Evolutionary conservation across 2,797 vertebrate species (phyloP), one percentile per base, ranked within the genome.

Genomic region (Muscicapa comitata): DNA sequence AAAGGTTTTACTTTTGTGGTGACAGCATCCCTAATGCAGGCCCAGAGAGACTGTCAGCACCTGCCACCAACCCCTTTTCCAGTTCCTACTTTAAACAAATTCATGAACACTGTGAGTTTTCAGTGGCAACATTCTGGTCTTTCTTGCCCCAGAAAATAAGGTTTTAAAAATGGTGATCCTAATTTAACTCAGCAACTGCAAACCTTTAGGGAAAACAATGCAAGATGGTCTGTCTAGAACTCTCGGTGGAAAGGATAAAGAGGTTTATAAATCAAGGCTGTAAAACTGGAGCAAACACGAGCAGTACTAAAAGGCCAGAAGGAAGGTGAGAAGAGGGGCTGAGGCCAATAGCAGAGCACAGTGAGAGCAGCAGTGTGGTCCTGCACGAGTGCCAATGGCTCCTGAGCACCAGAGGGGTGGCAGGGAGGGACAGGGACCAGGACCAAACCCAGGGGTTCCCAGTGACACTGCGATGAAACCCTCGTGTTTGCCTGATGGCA

Each of bases 231-330:
- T 87, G 92, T 94, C 94, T 96, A 93, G 76, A 94, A 91, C 76
- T 94, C 94, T 95, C 90, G 0, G 65, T 45, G 70, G 95, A 91
- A 96, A 94, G 78, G 70, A 96, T 88, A 95, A 96, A 83, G 93
- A 95, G 86, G 76, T 93, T 95, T 93, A 78, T 86, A 95, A 96
- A 96, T 96, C 79, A 94, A 97, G 95, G 94, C 95, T 93, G 93
- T 16, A 3, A 93, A 97, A 95, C 40, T 97, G 82, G 95, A 94
- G 73, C 91, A 94, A 94, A 84, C 47, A 67, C 11, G 4, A 84
- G 82, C 76, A 90, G 82, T 31, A 57, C 33, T 70, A 23, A 73
- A 62, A 59, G 76, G 73, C 62, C 68, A 88, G 55, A 70, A 86
- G 35, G 29, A 93, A 48, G 3, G 7, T 10, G 45, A 63, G 20